Base-by-base conservation (phyloP, 2,113 vertebrate genomes). In the Cynopterus brachyotis region DNA sequence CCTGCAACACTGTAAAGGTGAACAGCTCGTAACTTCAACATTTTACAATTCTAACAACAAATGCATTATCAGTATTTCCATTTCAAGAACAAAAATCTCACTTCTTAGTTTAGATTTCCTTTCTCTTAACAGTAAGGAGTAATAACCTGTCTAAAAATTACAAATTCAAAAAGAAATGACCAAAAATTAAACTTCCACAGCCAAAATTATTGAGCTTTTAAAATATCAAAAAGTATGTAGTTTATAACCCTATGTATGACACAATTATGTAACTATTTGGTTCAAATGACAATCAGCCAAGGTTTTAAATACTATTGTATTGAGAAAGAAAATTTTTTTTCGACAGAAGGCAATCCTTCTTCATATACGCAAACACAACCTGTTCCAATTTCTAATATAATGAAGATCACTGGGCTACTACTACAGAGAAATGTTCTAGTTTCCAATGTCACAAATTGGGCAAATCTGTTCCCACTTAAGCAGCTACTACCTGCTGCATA, bases 211-310 rank as follows among this genome's bases (percentile, higher is more conserved):
- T 28, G 6, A 82, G 17, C 35, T 96, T 92, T 91, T 89, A 82
- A 96, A 96, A 81, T 60, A 69, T 11, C 10, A 81, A 37, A 87
- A 96, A 92, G 11, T n/a, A 70, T 28, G 6, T 55, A 40, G 53
- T 59, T 93, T 93, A 89, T 60, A 95, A 91, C 40, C 24, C 37
- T 85, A 67, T 22, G 37, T 67, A 70, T 13, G 93, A 76, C 19
- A 92, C 45, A 94, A 88, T 83, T 94, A 60, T 37, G 7, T 75
- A 89, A 92, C 53, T 22, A 42, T 93, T 9, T 93, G 72, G 47
- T 59, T 86, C 73, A 91, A 67, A 78, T 57, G 30, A 89, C n/a
- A 60, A 92, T 26, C 53, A 78, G 62, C 16, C 24, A 20, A 70
- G 12, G 1, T 97, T 94, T 95, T 50, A 91, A 84, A 81, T 64